Conservation (phyloP, 2,113 vertebrate genomes). For the Forbesichthys agassizii region DNA sequence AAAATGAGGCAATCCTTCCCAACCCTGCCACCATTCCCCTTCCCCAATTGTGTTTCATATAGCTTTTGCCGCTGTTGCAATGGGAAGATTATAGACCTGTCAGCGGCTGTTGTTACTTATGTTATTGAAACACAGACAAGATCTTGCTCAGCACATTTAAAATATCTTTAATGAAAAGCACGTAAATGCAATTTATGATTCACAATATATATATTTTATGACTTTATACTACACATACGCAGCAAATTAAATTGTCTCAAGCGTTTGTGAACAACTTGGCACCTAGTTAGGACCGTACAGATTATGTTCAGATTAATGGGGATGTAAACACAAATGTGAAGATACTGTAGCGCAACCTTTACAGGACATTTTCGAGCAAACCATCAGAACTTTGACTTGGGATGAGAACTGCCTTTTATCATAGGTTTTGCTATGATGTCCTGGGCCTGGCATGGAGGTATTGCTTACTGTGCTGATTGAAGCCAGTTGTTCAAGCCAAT, state of each 20-base stretch:
- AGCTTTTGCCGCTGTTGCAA: conserved; percentile 18
- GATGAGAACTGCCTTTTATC: conserved; percentile 17
- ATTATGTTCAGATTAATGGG: conserved; percentile 21
- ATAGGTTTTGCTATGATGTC: conserved; percentile 10
- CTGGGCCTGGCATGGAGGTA: conserved; percentile 21
- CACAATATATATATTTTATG: conserved; percentile 28
- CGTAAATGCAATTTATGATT: conserved; percentile 48
- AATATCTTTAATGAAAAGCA: conserved; percentile 1
- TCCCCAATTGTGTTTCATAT: conserved; percentile 5
- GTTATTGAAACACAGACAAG: conserved; percentile 40
- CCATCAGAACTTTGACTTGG: conserved; percentile 21
- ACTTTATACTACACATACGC: conserved; percentile 33
- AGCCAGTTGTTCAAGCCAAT: conserved; percentile 37
- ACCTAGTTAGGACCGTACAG: conserved; percentile 13
- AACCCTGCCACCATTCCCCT: conserved; percentile 40
- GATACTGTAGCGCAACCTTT: background rate
- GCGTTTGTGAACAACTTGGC: conserved; percentile 20
- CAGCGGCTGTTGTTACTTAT: conserved; percentile 38
- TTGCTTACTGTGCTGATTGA: conserved; percentile 33
- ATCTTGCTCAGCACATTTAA: conserved; percentile 28
- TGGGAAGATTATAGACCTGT: conserved; percentile 47
- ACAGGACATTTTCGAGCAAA: conserved; percentile 12
- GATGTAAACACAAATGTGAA: background rate
- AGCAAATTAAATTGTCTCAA: conserved; percentile 49
- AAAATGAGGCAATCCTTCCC: conserved; percentile 44